Base-by-base conservation (phyloP, 35 echinoderm and acorn worm genomes). In the Stichopus chloronotus region DNA sequence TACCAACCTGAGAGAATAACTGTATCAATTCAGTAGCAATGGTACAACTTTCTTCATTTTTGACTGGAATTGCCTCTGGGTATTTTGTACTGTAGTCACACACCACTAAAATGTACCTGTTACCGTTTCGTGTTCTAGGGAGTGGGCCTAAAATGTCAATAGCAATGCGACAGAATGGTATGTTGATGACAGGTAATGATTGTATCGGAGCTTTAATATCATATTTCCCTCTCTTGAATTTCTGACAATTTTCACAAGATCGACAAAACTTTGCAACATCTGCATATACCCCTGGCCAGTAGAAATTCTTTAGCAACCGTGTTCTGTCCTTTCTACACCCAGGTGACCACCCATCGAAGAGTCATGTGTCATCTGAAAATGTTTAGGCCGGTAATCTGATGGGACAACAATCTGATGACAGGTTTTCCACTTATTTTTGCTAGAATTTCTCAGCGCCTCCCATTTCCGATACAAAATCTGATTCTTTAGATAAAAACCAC, bases 41-140 rank as follows among this genome's bases (percentile, higher is more conserved):
- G 4, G 25, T 91, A 16, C 52, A 53, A 19, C 61, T 53, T 53
- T 91, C 68, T 19, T 53, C 12, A 53, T 55, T 91, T 53, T 9
- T 25, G 5, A 91, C 12, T 56, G 88, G 7, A 11, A 91, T 76
- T 22, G 88, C 88, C 24, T 91, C 88, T 56, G 88, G 88, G 53
- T 91, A 91, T n/a, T n/a, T 21, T 14, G 68, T 91, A 4, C 61
- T 68, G 55, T 76, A 91, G 30, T 91, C 88, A 76, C 88, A 91
- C 3, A 91, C n/a, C 4, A 91, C 88, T 25, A 91, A 5, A 54
- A 91, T 56, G 54, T 79, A 92, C 54, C 80, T 92, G 21, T 92
- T 92, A 14, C 90, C 90, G 23, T 22, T 23, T 17, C 52, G 55
- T 23, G 56, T 92, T 57, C 54, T 58, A 78, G 20, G 68, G 19